Conservation (phyloP, 2,888 invertebrate species). For the Melipona bicolor region DNA sequence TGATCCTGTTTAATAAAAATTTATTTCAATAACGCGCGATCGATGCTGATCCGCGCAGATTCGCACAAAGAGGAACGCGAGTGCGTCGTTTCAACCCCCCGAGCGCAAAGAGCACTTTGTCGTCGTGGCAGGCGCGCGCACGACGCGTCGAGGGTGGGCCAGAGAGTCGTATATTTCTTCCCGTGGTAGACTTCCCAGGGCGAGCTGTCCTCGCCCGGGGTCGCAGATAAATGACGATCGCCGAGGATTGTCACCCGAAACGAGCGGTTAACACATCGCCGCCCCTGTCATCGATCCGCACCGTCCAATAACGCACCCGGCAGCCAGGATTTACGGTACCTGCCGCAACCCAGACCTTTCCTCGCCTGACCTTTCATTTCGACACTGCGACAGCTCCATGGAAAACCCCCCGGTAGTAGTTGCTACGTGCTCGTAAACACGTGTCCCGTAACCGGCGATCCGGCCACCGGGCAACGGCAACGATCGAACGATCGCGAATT, state of each 20-base stretch:
- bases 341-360: slow-evolving; percentile 61
- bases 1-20: background rate
- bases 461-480: slow-evolving; percentile 2
- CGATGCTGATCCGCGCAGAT: background rate
- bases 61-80: background rate
- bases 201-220: slow-evolving; percentile 79
- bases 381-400: background rate
- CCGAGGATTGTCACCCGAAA: slow-evolving; percentile 73
- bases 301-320: slow-evolving; percentile 65
- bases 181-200: slow-evolving; percentile 77
- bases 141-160: slow-evolving; percentile 75
- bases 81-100: background rate
- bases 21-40: background rate
- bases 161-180: slow-evolving; percentile 78
- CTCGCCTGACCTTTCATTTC: background rate
- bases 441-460: background rate
- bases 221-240: slow-evolving; percentile 74
- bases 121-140: background rate
- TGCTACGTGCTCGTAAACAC: background rate
- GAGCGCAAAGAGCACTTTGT: slow-evolving; percentile 4
- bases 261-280: slow-evolving; percentile 77
- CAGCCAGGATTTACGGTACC: slow-evolving; percentile 70
- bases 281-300: slow-evolving; percentile 77
- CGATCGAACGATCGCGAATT: background rate
- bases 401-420: background rate